Percentiles rank a stretch among this genome's conserved stretches.
Evolutionary conservation across 2,888 invertebrate genomes (phyloP).

Genomic region (Alentia gelatinosa): DNA sequence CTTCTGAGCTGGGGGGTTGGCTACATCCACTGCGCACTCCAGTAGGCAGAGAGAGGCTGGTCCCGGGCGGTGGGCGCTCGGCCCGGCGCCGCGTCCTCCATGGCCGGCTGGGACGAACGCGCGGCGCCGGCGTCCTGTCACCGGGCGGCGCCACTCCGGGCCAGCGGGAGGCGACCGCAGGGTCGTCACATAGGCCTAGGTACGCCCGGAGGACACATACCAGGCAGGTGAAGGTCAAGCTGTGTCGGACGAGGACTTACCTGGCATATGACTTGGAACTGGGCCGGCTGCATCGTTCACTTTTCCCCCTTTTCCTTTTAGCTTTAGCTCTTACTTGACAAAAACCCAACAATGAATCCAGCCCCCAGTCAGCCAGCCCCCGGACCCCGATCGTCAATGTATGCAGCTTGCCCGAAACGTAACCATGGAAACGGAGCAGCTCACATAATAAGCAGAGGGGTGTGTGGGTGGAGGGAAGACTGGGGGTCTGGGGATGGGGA

Average conservation of each 20-base stretch:
- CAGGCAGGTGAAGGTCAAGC: constrained; percentile 39
- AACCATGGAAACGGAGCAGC: constrained; percentile 46
- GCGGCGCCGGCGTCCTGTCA: constrained; percentile 25
- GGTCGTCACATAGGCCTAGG: neutral
- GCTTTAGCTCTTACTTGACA: constrained; percentile 44
- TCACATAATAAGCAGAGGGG: constrained; percentile 43
- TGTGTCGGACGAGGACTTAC: constrained; percentile 25
- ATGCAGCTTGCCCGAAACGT: constrained; percentile 49
- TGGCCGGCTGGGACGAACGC: neutral
- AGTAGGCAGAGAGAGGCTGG: neutral
- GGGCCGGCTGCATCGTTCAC: constrained; percentile 44
- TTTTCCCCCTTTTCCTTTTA: constrained; percentile 27
- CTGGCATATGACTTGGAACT: constrained; percentile 51
- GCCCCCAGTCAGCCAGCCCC: constrained; percentile 27
- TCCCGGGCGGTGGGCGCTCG: neutral
- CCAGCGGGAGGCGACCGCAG: neutral
- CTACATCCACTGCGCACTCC: neutral
- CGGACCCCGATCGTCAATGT: neutral
- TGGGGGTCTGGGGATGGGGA: neutral
- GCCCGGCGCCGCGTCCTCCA: neutral
- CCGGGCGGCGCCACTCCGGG: neutral
- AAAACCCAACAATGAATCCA: constrained; percentile 49
- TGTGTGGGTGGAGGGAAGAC: neutral
- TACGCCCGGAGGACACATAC: no score
- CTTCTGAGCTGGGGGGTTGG: neutral